Conservation (phyloP, 1,140 invertebrate genomes). For the Bombus balteatus region DNA sequence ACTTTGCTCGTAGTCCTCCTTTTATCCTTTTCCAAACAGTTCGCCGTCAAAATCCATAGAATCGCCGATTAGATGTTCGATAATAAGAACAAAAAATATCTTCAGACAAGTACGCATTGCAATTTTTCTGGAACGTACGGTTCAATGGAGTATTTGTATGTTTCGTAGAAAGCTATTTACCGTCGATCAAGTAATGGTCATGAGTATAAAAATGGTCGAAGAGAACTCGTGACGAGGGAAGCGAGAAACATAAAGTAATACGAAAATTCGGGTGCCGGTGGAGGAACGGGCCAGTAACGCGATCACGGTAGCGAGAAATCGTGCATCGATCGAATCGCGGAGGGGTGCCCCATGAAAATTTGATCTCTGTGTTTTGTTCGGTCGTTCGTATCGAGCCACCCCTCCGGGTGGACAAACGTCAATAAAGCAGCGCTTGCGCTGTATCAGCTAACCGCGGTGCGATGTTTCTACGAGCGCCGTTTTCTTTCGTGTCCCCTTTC, state of each 20-base stretch:
- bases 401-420: slow-evolving; percentile 69
- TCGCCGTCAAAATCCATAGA: background rate
- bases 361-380: slow-evolving; percentile 70
- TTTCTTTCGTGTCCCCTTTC: slow-evolving; percentile 15
- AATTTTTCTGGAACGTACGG: too few relatives aligned
- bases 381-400: slow-evolving; percentile 70
- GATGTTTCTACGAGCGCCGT: slow-evolving; percentile 12
- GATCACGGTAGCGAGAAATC: slow-evolving; percentile 9
- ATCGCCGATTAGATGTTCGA: background rate
- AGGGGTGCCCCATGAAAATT: slow-evolving; percentile 62
- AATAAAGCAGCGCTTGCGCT: slow-evolving; percentile 79
- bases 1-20: background rate
- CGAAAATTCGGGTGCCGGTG: background rate
- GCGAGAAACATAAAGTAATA: background rate
- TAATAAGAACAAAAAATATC: background rate
- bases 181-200: background rate
- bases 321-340: slow-evolving; percentile 46
- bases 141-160: background rate
- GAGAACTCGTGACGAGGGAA: background rate
- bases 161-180: background rate
- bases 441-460: background rate
- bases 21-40: background rate
- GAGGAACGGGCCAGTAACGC: background rate
- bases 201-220: background rate
- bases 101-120: too few relatives aligned